Evolutionary conservation across 2,797 vertebrate species (phyloP).

Genomic region (Menidia menidia): DNA sequence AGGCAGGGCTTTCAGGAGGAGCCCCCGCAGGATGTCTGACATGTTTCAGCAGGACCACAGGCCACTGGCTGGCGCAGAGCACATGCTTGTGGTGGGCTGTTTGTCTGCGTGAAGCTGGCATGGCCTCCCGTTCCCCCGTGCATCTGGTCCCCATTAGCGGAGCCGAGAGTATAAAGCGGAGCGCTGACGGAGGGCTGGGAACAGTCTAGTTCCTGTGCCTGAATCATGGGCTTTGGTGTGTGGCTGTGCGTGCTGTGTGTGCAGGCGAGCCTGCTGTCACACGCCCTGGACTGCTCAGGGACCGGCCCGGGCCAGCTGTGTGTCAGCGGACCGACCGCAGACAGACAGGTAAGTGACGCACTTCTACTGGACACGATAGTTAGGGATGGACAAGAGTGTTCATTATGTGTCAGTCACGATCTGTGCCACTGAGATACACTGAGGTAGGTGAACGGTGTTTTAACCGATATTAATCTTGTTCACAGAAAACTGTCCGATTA

Average conservation of each 20-base stretch:
- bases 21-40: conserved; percentile 79
- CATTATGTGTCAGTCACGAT: conserved; percentile 63
- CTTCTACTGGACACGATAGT: conserved; percentile 62
- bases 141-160: conserved; percentile 85
- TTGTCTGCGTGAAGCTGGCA: conserved; percentile 83
- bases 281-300: conserved; percentile 75
- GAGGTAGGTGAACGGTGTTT: conserved; percentile 54
- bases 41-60: conserved; percentile 82
- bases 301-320: conserved; percentile 64
- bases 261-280: conserved; percentile 81
- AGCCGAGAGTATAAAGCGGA: conserved; percentile 83
- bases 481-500: conserved; percentile 43
- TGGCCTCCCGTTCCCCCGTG: conserved; percentile 73
- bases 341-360: conserved; percentile 77
- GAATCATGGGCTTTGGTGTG: conserved; percentile 80
- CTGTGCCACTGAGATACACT: conserved; percentile 37
- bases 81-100: conserved; percentile 79
- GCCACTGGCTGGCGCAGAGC: conserved; percentile 75
- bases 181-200: conserved; percentile 74
- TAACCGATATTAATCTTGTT: conserved; percentile 57
- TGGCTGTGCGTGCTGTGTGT: conserved; percentile 81
- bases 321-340: conserved; percentile 64
- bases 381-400: conserved; percentile 51
- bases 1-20: conserved; percentile 34
- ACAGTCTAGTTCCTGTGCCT: conserved; percentile 75